A percentile compares a stretch with the other conserved stretches of the same genome.
Conservation (phyloP, 2,797 vertebrate genomes). For the Sternarchorhynchus goeldii region DNA sequence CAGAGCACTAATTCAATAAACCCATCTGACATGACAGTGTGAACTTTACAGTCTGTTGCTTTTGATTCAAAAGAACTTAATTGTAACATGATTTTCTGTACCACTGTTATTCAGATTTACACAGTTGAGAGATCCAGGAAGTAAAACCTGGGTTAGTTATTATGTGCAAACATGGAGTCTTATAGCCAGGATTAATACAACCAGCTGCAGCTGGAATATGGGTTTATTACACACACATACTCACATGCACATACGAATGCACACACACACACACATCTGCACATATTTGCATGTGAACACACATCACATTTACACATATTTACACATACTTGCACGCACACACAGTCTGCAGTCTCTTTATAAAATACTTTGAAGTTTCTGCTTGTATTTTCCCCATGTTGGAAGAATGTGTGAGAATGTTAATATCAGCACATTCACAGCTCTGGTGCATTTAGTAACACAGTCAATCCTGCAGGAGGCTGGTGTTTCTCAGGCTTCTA, state of each 20-base stretch:
- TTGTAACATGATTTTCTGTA: background rate
- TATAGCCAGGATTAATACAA: background rate
- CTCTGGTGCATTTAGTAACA: conserved; percentile 40
- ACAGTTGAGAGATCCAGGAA: background rate
- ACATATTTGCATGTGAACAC: background rate
- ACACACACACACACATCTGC: too few species aligned
- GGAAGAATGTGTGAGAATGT: conserved; percentile 33
- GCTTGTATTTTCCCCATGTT: conserved; percentile 12
- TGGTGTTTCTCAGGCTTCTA: conserved; percentile 9
- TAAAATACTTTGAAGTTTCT: conserved; percentile 3
- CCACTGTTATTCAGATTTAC: background rate
- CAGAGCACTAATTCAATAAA: background rate
- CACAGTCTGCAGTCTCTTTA: conserved; percentile 4
- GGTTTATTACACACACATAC: background rate
- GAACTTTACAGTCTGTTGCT: background rate
- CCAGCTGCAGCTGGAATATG: background rate
- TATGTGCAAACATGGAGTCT: background rate
- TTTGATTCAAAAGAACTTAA: background rate
- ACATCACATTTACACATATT: too few species aligned
- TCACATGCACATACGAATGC: background rate
- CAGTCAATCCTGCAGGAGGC: conserved; percentile 47
- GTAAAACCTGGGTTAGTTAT: background rate
- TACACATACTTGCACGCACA: too few species aligned
- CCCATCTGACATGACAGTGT: background rate
- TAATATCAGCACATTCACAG: conserved; percentile 46